Evolutionary conservation across 2,797 vertebrate species (phyloP), one percentile per base, ranked within the genome.

Genomic region (Bovichtus variegatus): DNA sequence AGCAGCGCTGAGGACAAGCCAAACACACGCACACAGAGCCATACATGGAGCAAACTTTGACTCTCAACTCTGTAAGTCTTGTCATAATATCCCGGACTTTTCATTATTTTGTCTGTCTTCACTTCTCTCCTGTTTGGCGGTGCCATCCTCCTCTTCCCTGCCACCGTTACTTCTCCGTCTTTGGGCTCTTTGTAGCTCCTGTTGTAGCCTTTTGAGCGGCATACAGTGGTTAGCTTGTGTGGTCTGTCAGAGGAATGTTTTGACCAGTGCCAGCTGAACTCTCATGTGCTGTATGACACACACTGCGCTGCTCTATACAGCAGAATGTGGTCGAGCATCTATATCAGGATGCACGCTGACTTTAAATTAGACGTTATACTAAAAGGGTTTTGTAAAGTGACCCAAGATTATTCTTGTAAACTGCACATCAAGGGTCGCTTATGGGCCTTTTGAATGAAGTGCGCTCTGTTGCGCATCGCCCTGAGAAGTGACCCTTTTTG

Each of bases 41-140:
- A 90, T 91, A 90, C 90, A 96, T 96, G 95, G 96, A 96, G 91
- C 91, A 94, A 93, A 94, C 89, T 94, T 93, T 95, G 93, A 92
- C 90, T 83, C 90, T 94, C 84, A 93, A 90, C 90, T 92, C 94
- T 69, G 95, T 96, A 95, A 96, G 95, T 96, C 50, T 62, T 4
- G 47, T n/a, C 31, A 9, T 53, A 27, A 70, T 71, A 78, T 55
- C 71, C 21, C 50, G 1, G 27, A 41, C 21, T 27, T 34, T 38
- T 36, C 15, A 21, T 79, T 38, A 2, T 75, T 72, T 27, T 53
- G 53, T 46, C 49, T 61, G 62, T 80, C 71, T 46, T 76, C 15
- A 25, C 65, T 75, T 43, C 57, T 78, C n/a, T 50, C 29, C 25
- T 63, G 15, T 74, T 44, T 44, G 19, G n/a, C 27, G 69, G 84